Evolutionary conservation across 2,797 vertebrate species (phyloP).

Genomic region (Alectoris magna): DNA sequence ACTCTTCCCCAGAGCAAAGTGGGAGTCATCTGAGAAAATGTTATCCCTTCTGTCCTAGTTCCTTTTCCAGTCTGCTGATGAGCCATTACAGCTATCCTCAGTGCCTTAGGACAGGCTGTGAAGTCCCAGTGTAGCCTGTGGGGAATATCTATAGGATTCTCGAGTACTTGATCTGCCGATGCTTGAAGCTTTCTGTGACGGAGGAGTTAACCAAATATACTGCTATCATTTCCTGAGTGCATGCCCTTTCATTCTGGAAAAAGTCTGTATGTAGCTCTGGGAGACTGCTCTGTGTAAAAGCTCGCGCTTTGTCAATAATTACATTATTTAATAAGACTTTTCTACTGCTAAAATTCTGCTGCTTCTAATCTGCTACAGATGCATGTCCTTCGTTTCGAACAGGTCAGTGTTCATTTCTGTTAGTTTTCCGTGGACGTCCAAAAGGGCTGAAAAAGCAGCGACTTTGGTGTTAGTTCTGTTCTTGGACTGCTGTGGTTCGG

Average conservation of each 20-base stretch:
- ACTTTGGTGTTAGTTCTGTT: background rate
- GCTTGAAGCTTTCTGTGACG: conserved; percentile 17
- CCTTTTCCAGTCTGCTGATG: conserved; percentile 3
- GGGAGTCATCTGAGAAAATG: background rate
- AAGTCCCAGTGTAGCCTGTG: background rate
- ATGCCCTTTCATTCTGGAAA: background rate
- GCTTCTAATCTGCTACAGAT: conserved; percentile 13
- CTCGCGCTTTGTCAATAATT: conserved; percentile 3
- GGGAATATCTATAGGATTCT: background rate
- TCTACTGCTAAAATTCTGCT: background rate
- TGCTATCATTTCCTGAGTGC: background rate
- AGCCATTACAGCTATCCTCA: conserved; percentile 18
- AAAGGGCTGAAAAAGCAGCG: background rate
- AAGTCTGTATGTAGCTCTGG: background rate
- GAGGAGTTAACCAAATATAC: background rate
- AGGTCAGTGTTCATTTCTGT: background rate
- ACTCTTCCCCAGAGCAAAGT: background rate
- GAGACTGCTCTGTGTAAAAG: background rate
- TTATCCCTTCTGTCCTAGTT: background rate
- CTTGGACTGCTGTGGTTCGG: background rate
- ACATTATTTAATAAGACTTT: conserved; percentile 2
- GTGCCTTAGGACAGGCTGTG: conserved; percentile 41
- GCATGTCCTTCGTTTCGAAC: background rate
- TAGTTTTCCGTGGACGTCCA: background rate
- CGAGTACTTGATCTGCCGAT: background rate